A percentile compares a stretch with the other conserved stretches of the same genome.
Conservation (phyloP, 2,113 vertebrate species). For the Gymnocephalus cernua region DNA sequence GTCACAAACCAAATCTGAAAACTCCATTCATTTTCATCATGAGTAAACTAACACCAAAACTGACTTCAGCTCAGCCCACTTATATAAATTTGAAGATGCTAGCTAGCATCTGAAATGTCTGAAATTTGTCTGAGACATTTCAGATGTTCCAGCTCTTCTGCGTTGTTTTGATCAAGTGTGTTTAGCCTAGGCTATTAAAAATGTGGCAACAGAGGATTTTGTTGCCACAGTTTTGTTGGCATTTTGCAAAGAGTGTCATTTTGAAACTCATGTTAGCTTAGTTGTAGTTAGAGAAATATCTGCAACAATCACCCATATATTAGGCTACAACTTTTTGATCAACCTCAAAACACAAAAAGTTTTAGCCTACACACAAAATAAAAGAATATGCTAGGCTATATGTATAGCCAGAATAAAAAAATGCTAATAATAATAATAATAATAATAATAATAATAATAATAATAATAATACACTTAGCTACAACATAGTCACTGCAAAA, state of each 20-base stretch:
- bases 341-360: background rate
- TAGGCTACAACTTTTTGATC: background rate
- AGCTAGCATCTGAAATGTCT: too few species aligned
- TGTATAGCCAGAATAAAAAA: background rate
- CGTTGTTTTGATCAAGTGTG: too few species aligned
- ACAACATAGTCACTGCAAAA: background rate
- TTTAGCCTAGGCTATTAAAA: too few species aligned
- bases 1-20: too few species aligned
- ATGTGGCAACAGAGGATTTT: too few species aligned
- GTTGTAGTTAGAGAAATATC: background rate
- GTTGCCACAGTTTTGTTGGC: too few species aligned
- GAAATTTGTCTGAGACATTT: too few species aligned
- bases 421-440: background rate
- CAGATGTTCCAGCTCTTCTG: too few species aligned
- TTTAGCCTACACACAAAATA: background rate
- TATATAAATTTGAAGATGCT: too few species aligned
- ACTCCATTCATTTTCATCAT: too few species aligned
- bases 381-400: background rate
- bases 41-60: too few species aligned
- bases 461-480: background rate
- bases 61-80: background rate
- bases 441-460: background rate
- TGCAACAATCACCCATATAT: background rate
- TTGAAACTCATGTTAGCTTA: background rate
- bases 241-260: too few species aligned